Base-by-base conservation (phyloP, 2,888 invertebrate species). In the Cataglyphis rosenhaueri region DNA sequence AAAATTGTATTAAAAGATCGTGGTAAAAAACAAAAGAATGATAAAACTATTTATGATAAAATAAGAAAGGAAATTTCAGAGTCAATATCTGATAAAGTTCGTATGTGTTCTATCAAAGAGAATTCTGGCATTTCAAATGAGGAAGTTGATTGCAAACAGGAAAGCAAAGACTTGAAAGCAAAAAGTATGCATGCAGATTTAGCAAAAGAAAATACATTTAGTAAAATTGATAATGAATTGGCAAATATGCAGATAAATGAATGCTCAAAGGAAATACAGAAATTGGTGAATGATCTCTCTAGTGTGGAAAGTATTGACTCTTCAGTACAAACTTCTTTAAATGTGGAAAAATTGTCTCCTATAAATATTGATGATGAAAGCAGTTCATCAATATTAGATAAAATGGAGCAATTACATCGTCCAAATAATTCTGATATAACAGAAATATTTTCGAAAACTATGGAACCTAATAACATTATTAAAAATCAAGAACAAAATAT, bases 331-430 rank as follows among this genome's bases (percentile, higher is more conserved):
- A 86, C 83, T 25, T 61, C 84, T 55, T 75, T 84, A 21, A 85
- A 66, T 52, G 65, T 84, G 10, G 85, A 87, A 21, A 89, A 88
- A 75, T 64, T 86, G 25, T 81, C 88, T 12, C 83, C 85, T 5
- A 70, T 89, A 68, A 85, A 76, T 61, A 87, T 91, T 2, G 92
- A 92, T n/a, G 92, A 92, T 65, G 92, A 92, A 68, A 91, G 90
- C 57, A 91, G 87, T 82, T 91, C 89, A 15, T 88, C 90, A 9
- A 91, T 89, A 81, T 86, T 91, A 41, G 92, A 93, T 68, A 94
- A 93, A 86, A 91, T 92, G 82, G 92, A 93, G 64, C 88, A 85
- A 32, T 83, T 92, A n/a, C 90, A 89, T 71, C 81, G 85, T 59
- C 83, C 89, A 8, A 85, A 85, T 29, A 86, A 85, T 79, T 86